Conservation (phyloP, 1,140 invertebrate species). For the Littorina saxatilis region DNA sequence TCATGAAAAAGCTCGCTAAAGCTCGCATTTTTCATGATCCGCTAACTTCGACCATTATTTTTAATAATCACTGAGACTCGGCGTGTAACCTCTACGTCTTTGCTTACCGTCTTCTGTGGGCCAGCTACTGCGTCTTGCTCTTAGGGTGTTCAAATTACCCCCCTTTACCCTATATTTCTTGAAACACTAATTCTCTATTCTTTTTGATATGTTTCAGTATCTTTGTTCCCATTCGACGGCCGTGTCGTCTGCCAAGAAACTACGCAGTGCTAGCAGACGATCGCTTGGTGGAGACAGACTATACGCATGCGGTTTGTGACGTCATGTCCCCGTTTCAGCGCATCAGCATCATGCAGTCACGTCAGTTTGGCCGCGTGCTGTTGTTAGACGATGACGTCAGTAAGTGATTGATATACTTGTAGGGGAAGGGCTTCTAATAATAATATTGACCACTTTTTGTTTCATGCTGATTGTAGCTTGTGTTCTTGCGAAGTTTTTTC, state of each 20-base stretch:
- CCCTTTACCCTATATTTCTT: neutral
- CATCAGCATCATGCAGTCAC: constrained; percentile 93
- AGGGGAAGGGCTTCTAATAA: neutral
- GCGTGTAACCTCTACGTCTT: too few relatives aligned
- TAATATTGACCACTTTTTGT: neutral
- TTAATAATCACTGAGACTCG: too few relatives aligned
- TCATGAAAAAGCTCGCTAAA: too few relatives aligned
- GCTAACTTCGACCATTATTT: too few relatives aligned
- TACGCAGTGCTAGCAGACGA: constrained; percentile 21
- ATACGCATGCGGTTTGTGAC: constrained; percentile 81
- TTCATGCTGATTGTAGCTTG: too few relatives aligned
- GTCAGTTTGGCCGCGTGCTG: constrained; percentile 86
- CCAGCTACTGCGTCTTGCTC: constrained; percentile 25
- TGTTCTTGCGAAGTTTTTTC: neutral
- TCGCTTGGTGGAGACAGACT: constrained; percentile 16
- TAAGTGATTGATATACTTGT: neutral
- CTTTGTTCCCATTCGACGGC: constrained; percentile 8
- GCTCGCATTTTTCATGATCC: too few relatives aligned
- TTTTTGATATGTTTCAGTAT: neutral
- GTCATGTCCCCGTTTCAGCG: constrained; percentile 89
- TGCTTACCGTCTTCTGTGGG: too few relatives aligned
- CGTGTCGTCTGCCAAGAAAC: constrained; percentile 25
- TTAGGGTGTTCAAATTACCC: neutral
- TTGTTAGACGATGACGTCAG: constrained; percentile 30
- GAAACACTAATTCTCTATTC: too few relatives aligned